phyloP scores from a whole-genome alignment of 2,888 invertebrate species.

The Adelphocoris suturalis region DNA sequence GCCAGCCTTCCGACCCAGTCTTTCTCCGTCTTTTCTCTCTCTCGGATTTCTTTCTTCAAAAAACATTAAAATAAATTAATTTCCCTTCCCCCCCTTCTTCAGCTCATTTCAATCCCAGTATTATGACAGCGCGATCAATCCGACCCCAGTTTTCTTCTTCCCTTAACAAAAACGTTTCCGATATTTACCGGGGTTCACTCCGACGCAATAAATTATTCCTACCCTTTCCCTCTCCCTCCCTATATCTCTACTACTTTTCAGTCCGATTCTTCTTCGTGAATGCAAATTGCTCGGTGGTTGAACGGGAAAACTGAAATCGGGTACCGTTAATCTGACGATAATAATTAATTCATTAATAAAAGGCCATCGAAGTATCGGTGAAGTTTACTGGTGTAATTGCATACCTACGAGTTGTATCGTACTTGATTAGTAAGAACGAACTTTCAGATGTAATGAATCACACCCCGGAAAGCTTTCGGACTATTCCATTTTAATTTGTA shows the following conservation, averaged over 20 bases:
- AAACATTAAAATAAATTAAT: conserved; percentile 57
- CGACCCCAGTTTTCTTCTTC: not conserved
- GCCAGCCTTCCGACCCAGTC: not conserved
- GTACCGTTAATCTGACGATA: too few relatives aligned
- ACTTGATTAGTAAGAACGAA: too few relatives aligned
- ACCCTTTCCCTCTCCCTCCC: not conserved
- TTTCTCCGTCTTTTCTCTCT: conserved; percentile 31
- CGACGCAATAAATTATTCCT: conserved; percentile 57
- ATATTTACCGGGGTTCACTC: conserved; percentile 10
- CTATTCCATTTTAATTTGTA: too few relatives aligned
- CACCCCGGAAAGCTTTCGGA: too few relatives aligned
- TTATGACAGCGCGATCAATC: conserved; percentile 58
- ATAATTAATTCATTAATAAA: too few relatives aligned
- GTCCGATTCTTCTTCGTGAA: conserved; percentile 7
- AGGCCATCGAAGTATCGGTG: too few relatives aligned
- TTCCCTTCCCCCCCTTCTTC: not conserved
- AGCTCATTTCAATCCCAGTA: conserved; percentile 19
- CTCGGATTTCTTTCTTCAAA: conserved; percentile 26
- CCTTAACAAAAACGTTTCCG: not conserved
- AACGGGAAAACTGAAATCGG: not conserved
- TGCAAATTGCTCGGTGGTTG: conserved; percentile 40
- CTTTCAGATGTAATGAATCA: too few relatives aligned
- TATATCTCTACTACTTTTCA: not conserved
- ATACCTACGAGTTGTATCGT: too few relatives aligned
- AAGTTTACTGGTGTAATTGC: too few relatives aligned